Evolutionary conservation across 2,797 vertebrate species (phyloP), one percentile per base, ranked within the genome.

Genomic region (Hoplostethus atlanticus): DNA sequence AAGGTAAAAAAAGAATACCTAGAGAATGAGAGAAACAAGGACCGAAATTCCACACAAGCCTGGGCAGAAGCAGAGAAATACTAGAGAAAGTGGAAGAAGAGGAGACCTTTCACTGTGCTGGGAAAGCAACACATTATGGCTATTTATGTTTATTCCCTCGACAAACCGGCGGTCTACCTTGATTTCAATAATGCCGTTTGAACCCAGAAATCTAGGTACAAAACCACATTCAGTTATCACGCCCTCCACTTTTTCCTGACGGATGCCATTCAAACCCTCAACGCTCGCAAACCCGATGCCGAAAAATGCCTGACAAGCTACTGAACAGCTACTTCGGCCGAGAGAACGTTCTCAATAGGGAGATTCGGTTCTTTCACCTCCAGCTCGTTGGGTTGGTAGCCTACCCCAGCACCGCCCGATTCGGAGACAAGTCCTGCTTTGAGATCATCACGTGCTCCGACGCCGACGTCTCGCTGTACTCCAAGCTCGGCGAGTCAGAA

Each of bases 401-500:
- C n/a, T n/a, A n/a, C 36, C 40, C 64, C 6, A 47, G 16, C 0
- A 11, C 47, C 1, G 13, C 25, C 0, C 40, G 12, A 17, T 87
- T 83, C 66, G 86, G 84, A n/a, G 50, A 77, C 31, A 76, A 77
- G 56, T 80, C 84, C 0, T 88, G 89, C 64, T 89, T 88, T 73
- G 57, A 89, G 58, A 79, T 89, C 1, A 0, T 12, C 21, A 82
- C 86, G 0, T 88, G 87, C 44, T 76, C 2, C 0, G 80, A 86
- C 31, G 87, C 80, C 3, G 84, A 87, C n/a, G 2, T 91, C 40
- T 86, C 81, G 0, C 38, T 72, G 15, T 88, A 55, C 55, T 89
- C 85, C 0, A 74, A 51, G 40, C 12, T 80, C 0, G 73, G 79
- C 2, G 76, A 75, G 17, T 3, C 51, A 0, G 86, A 87, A 15